A percentile compares a stretch with the other conserved stretches of the same genome.
These are phyloP conservation scores for Diabrotica virgifera DNA, from an alignment of 1,140 invertebrate genomes.

Conservation along the genomic window DNA sequence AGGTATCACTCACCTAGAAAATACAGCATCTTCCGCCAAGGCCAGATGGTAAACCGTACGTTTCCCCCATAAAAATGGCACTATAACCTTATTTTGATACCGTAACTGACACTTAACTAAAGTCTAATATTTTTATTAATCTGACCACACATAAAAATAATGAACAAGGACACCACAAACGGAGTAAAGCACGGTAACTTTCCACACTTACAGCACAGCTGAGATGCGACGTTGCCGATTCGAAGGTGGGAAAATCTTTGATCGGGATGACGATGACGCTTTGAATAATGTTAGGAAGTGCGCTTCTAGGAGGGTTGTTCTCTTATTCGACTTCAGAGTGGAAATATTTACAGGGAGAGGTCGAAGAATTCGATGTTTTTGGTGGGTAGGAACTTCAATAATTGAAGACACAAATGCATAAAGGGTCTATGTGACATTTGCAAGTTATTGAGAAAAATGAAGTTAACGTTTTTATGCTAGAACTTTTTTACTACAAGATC, in stretches of 20 bases:
- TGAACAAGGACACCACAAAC: constrained; percentile 18
- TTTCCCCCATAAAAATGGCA: neutral
- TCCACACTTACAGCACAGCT: constrained; percentile 20
- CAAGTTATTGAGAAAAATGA: too few species aligned
- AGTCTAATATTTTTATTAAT: neutral
- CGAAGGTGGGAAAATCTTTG: constrained; percentile 9
- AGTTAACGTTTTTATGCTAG: too few species aligned
- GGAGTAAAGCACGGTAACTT: constrained; percentile 22
- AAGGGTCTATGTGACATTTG: too few species aligned
- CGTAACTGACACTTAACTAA: too few species aligned
- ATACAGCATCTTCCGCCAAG: neutral
- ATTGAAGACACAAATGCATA: too few species aligned
- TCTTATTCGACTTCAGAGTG: neutral
- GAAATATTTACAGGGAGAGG: too few species aligned
- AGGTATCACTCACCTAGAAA: neutral
- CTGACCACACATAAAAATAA: constrained; percentile 21
- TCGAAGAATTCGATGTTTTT: too few species aligned
- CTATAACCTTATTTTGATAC: neutral
- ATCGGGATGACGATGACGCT: constrained; percentile 8
- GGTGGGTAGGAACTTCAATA: too few species aligned
- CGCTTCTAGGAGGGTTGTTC: neutral
- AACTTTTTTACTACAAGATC: too few species aligned
- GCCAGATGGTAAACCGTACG: neutral
- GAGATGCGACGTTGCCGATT: constrained; percentile 11
- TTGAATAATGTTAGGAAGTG: constrained; percentile 5